phyloP scores from a whole-genome alignment of 2,797 vertebrate genomes.

The Poliocrania exsul region DNA sequence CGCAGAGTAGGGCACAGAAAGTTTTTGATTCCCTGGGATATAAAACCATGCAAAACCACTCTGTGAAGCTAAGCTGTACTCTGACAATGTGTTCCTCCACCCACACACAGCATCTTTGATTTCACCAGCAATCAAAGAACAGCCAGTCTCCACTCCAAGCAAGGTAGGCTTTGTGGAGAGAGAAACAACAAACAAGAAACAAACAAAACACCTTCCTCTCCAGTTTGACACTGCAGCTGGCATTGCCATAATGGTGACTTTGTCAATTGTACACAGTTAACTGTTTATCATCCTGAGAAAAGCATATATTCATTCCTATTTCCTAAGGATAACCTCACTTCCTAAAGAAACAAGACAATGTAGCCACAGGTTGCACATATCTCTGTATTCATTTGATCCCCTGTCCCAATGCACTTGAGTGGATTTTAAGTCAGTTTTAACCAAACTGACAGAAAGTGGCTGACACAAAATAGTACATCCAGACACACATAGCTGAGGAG shows the following conservation, averaged over 20 bases:
- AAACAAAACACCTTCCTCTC: not conserved
- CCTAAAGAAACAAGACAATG: not conserved
- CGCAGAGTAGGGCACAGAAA: not conserved
- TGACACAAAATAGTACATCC: not conserved
- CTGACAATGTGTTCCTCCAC: not conserved
- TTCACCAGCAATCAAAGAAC: not conserved
- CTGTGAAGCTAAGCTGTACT: not conserved
- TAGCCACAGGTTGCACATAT: rapidly evolving
- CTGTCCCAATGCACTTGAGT: not conserved
- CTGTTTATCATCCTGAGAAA: not conserved
- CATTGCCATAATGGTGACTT: not conserved
- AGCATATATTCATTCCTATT: not conserved
- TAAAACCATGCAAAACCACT: not conserved
- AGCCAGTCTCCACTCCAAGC: not conserved
- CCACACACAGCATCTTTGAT: not conserved
- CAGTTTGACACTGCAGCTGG: not conserved
- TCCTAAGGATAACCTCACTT: not conserved
- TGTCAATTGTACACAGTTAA: not conserved
- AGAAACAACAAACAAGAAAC: not conserved
- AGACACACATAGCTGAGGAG: not conserved
- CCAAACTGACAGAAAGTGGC: not conserved
- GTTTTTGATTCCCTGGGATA: not conserved
- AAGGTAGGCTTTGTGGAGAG: not conserved
- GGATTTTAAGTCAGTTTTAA: not conserved
- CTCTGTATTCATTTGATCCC: not conserved